Evolutionary conservation across 2,113 vertebrate species (phyloP), one percentile per base, ranked within the genome.

Genomic region (Eurystomus gularis): DNA sequence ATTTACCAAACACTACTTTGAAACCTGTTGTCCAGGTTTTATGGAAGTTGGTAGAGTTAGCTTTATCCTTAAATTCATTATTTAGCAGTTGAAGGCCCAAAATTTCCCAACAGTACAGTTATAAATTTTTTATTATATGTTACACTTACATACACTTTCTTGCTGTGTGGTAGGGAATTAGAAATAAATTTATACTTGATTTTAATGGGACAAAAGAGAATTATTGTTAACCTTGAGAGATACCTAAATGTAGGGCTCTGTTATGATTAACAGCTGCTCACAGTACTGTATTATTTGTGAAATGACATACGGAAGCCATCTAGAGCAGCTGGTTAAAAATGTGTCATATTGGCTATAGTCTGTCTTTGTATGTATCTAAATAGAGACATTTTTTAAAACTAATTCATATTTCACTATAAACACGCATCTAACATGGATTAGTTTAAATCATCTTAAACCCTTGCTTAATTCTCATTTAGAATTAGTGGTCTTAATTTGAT

Each of bases 241-340:
- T 24, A 46, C 31, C 49, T 66, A 33, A n/a, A 58, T 10, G 40
- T 42, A 42, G 17, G 23, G 26, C 20, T 90, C 26, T 9, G 25
- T 60, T 68, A 29, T 10, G 18, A 69, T 68, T 64, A 28, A 69
- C 55, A 42, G 31, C 28, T 82, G 62, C 54, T 89, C 64, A 62
- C 29, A 46, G 25, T 23, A 20, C 28, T 1, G 1, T 39, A 12
- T 61, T 2, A 31, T 73, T 65, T 90, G n/a, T 77, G 58, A 77
- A 92, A 54, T 1, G 7, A 37, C 5, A 11, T 33, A 7, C 6
- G 39, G 54, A 57, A 90, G 7, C 17, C 25, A 42, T 82, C 33
- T n/a, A 88, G 75, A 86, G 58, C 49, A 90, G 35, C 79, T 96
- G 55, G 23, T 88, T 16, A 77, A 42, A 80, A 92, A 35, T 64